Base-by-base conservation (phyloP, 2,888 invertebrate genomes). In the Drosophila percnosoma region DNA sequence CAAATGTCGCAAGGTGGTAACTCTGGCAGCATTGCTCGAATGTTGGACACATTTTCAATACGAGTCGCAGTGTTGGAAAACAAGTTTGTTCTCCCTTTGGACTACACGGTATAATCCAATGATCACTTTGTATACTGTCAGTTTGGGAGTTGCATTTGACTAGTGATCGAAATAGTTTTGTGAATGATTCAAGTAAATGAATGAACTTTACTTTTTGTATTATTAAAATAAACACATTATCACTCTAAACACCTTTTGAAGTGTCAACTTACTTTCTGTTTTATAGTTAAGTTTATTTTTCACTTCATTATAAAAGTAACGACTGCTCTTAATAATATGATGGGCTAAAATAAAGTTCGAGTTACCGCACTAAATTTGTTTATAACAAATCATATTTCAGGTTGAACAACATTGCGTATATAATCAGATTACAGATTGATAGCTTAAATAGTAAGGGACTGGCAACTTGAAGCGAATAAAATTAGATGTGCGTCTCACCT, bases 31-130 rank as follows among this genome's bases (percentile, higher is more conserved):
- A 5, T 29, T 4, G 29, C 52, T 59, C 18, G 31, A 31, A 31
- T 8, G 8, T 31, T 31, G 31, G 2, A 2, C 31, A 10, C 31
- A 10, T 31, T 31, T 31, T 31, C 10, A 31, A 10, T 33, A 33
- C 29, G 7, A 1, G 18, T 24, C 13, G 18, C 60, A 75, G 77
- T 77, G 75, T 67, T 75, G 67, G 18, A 31, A 60, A 72, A 18
- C 1, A 4, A 11, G 24, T 33, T 27, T 24, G 15, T 6, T 11
- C 45, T 24, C 15, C 15, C 8, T 21, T 45, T 24, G 8, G 21
- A 21, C 4, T 15, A 24, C 24, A 24, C 15, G 15, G 21, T 15
- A 24, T 27, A 45, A 15, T 15, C 8, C 1, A 45, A 24, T 45
- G 21, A 24, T 45, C 45, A 24, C 24, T 45, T 15, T 24, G 15